phyloP scores from a whole-genome alignment of 2,888 invertebrate species.

The Carpatolechia fugitivella region DNA sequence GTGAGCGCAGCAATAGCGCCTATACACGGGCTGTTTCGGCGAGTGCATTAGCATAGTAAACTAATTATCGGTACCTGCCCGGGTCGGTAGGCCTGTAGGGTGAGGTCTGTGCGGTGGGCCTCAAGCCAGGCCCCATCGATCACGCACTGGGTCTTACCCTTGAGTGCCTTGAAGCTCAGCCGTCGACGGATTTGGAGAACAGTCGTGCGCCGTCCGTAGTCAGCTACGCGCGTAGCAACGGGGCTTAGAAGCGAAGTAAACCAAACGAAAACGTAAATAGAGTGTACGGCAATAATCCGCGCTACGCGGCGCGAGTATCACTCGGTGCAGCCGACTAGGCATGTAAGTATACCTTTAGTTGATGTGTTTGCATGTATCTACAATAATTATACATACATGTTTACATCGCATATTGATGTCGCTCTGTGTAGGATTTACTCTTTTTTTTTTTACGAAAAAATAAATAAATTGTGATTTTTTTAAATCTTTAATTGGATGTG shows the following conservation, averaged over 20 bases:
- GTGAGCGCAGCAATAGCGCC: background rate
- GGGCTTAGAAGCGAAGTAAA: background rate
- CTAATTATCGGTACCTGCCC: background rate
- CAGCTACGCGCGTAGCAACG: conserved; percentile 17
- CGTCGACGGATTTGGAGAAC: background rate
- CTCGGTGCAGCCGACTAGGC: too few relatives aligned
- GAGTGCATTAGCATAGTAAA: background rate
- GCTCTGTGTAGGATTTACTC: too few relatives aligned
- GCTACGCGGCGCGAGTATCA: background rate
- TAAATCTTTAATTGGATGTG: too few relatives aligned
- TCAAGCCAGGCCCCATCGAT: background rate
- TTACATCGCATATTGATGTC: too few relatives aligned
- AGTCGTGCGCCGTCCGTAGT: conserved; percentile 16
- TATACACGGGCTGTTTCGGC: background rate
- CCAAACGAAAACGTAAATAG: background rate
- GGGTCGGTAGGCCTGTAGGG: background rate
- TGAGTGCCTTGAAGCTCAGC: background rate
- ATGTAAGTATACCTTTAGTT: too few relatives aligned
- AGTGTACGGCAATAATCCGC: background rate
- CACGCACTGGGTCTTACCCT: background rate
- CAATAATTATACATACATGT: too few relatives aligned
- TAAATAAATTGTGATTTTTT: too few relatives aligned
- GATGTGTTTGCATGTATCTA: too few relatives aligned
- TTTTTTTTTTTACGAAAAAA: too few relatives aligned
- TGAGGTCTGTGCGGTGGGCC: background rate